Base-by-base conservation (phyloP, 2,888 invertebrate genomes). In the Stenchaetothrips biformis region DNA sequence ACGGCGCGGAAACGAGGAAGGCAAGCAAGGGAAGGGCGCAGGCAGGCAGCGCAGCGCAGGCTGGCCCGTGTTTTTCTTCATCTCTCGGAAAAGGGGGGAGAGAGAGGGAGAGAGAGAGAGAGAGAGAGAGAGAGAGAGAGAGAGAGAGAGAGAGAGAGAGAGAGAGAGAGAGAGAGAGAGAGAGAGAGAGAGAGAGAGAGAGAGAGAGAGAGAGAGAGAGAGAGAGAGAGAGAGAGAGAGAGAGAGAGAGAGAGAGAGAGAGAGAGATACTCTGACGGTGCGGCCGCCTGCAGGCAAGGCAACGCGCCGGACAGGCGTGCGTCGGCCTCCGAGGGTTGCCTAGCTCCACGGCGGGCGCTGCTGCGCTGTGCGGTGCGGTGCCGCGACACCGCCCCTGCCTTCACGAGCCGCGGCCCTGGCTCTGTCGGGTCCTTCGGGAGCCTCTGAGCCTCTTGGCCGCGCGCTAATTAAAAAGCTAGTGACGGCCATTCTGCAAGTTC, bases 71-170 rank as follows among this genome's bases (percentile, higher is more conserved):
- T 67, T 67, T 67, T 67, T 67, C 67, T 67, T 67, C 67, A 67
- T 67, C 67, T 67, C 21, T 9, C 67, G 16, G 67, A 21, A 3
- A 67, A 37, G 37, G 37, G 4, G 67, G 67, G 67, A 18, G 67
- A 81, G 82, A 82, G 82, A 82, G 82, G 81, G 80, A 79, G 80
- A 80, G 80, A 81, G 79, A 79, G 81, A 80, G 79, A 82, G 82
- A 82, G 79, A 80, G 81, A 81, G 81, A 81, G 80, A 62, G 81
- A 82, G 80, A 79, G 80, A 80, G 80, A 81, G 79, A 79, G 81
- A 80, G 79, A 82, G 82, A 82, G 79, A 80, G 81, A 81, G 81
- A 81, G 80, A 62, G 82, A 81, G 79, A 80, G 78, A 80, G 78
- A 81, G 79, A 80, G 77, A 82, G 81, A 81, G 80, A 82, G 81